A percentile compares a stretch with the other conserved stretches of the same genome.
These are phyloP conservation scores for Coboldia fuscipes DNA, from an alignment of 1,140 invertebrate genomes.

Conservation along the genomic window DNA sequence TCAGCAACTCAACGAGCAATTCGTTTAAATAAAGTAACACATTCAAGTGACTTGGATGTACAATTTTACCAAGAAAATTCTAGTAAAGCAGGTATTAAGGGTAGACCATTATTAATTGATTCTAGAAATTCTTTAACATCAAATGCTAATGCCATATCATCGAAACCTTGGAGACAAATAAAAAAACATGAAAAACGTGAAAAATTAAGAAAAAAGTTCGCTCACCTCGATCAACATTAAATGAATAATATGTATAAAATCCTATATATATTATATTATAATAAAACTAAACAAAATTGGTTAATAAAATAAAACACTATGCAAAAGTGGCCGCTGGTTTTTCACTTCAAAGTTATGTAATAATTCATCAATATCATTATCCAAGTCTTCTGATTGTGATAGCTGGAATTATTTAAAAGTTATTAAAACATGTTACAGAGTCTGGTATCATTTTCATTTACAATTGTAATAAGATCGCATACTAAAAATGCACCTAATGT, in stretches of 20 bases:
- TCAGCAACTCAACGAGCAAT: slow-evolving; percentile 28
- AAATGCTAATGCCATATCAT: slow-evolving; percentile 3
- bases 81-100: slow-evolving; percentile 24
- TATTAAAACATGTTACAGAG: no score
- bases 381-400: slow-evolving; percentile 75
- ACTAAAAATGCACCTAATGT: slow-evolving; percentile 99
- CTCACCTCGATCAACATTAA: slow-evolving; percentile 55
- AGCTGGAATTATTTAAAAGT: no score
- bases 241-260: neutral
- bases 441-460: no score
- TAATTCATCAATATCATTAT: slow-evolving; percentile 96
- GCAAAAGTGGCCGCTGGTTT: slow-evolving; percentile 67
- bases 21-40: slow-evolving; percentile 16
- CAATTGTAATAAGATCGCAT: slow-evolving; percentile 79
- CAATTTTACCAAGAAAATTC: slow-evolving; percentile 29
- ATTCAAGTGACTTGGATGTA: slow-evolving; percentile 18
- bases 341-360: slow-evolving; percentile 89
- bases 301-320: slow-evolving; percentile 88
- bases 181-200: slow-evolving; percentile 66
- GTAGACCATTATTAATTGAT: slow-evolving; percentile 24
- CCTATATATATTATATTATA: slow-evolving; percentile 1
- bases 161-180: slow-evolving; percentile 63
- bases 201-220: slow-evolving; percentile 61
- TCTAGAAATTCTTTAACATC: slow-evolving; percentile 14
- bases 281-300: neutral